Base-by-base conservation (phyloP, 2,797 vertebrate genomes). In the Streptopelia turtur region DNA sequence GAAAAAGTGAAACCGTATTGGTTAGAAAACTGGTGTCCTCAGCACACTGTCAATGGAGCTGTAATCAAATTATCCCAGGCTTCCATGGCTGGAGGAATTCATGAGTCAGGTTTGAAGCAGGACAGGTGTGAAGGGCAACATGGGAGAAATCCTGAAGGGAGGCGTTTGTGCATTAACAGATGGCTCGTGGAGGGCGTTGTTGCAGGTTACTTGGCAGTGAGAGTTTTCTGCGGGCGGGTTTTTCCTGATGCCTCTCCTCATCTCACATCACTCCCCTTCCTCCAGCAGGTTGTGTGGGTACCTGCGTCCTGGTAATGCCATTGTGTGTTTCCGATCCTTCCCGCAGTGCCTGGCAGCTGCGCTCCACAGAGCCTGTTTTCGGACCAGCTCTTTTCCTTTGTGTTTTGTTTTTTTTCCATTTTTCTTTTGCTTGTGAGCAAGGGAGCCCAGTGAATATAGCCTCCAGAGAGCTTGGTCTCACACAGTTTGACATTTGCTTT, bases 251-350 rank as follows among this genome's bases (percentile, higher is more conserved):
- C 7, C 14, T 80, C 21, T 63, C 27, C 43, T 45, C 27, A 27
- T 1, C 0, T 9, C 0, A 0, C 11, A 12, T 49, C n/a, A 3
- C 20, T 57, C 5, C 20, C 1, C 13, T 66, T 83, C 33, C 27
- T 91, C 23, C 41, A 17, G 13, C 1, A 2, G 39, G 43, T 24
- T 61, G 9, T 35, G 16, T 70, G 52, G 25, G 30, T 69, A 52
- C 37, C 63, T 41, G 35, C 3, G 5, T 59, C 49, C 15, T 45
- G 23, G 8, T 79, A 27, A 20, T 2, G 4, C 63, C n/a, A 9
- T 18, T 0, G 3, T 0, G 0, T 35, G 49, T 68, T 57, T 82
- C 49, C 41, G 31, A 27, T 22, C 35, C 39, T 60, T 66, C 37
- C 30, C 49, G 31, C 28, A 59, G 35, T 0, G 0, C 43, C 43